Evolutionary conservation across 2,888 invertebrate genomes (phyloP).

Genomic region (Conomelus anceps): DNA sequence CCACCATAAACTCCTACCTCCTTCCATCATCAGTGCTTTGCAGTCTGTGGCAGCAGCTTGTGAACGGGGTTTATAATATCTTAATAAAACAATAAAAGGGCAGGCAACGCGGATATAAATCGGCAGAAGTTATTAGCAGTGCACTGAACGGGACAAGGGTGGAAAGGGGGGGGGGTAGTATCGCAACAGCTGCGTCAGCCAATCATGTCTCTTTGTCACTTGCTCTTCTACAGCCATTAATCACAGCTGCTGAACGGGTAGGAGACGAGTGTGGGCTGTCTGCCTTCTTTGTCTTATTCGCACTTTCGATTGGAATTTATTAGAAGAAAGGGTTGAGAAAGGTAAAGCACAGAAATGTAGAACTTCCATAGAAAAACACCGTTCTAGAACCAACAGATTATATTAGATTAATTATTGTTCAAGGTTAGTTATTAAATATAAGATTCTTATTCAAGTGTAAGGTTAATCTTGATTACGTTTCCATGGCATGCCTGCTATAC

Average conservation of each 20-base stretch:
- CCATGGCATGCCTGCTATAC: no score
- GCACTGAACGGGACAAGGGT: not conserved
- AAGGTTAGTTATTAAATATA: no score
- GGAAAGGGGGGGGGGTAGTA: not conserved
- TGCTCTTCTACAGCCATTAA: not conserved
- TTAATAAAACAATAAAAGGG: slow-evolving; percentile 14
- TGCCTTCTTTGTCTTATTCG: not conserved
- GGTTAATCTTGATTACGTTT: no score
- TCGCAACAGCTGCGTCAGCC: not conserved
- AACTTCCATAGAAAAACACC: not conserved
- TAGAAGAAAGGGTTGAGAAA: not conserved
- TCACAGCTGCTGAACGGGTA: not conserved
- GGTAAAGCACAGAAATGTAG: not conserved
- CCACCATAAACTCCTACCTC: not conserved
- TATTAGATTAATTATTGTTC: no score
- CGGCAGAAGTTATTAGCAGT: slow-evolving; percentile 8
- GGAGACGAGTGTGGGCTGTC: not conserved
- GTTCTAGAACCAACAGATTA: no score
- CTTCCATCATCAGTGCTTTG: not conserved
- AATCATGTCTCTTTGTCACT: not conserved
- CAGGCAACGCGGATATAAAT: slow-evolving; percentile 7
- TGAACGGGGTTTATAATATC: slow-evolving; percentile 10
- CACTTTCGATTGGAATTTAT: not conserved
- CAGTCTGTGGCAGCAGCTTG: not conserved
- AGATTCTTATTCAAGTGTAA: no score